These are phyloP conservation scores for Drosophila recens DNA, from an alignment of 2,888 invertebrate species.

Conservation along the genomic window DNA sequence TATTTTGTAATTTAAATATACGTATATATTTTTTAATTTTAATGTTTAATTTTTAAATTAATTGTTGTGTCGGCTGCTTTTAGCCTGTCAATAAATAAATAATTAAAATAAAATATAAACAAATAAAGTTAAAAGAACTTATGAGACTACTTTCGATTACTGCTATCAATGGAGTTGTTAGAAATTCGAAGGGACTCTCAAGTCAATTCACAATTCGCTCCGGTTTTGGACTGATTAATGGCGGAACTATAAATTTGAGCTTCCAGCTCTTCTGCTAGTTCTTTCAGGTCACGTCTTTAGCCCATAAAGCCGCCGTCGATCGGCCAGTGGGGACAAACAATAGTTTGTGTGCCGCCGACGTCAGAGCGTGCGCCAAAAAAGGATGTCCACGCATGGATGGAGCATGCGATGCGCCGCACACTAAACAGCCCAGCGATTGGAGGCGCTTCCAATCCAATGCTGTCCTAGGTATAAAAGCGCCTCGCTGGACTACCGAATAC, in stretches of 20 bases:
- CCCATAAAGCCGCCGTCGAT: conserved; percentile 71
- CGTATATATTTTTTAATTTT: too few species aligned
- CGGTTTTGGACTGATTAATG: conserved; percentile 77
- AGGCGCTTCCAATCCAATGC: conserved; percentile 17
- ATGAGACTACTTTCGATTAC: neutral
- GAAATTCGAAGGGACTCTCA: conserved; percentile 17
- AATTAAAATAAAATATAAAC: neutral
- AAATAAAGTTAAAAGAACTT: neutral
- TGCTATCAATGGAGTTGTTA: neutral
- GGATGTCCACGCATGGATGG: conserved; percentile 58
- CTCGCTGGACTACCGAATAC: conserved; percentile 26
- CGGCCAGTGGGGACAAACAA: conserved; percentile 43
- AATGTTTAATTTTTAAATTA: too few species aligned
- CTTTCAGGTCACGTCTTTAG: conserved; percentile 77
- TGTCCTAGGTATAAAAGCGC: conserved; percentile 71
- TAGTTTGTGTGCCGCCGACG: conserved; percentile 60
- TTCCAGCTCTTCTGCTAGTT: conserved; percentile 61
- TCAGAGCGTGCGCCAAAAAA: conserved; percentile 71
- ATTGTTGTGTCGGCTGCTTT: too few species aligned
- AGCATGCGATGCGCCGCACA: conserved; percentile 66
- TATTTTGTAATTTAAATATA: too few species aligned
- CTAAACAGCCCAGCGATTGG: conserved; percentile 58
- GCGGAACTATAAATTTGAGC: conserved; percentile 72
- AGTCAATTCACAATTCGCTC: conserved; percentile 26
- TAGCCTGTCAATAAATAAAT: too few species aligned